These are phyloP conservation scores for Phalacrocorax aristotelis DNA, from an alignment of 2,113 vertebrate species.

Conservation along the genomic window DNA sequence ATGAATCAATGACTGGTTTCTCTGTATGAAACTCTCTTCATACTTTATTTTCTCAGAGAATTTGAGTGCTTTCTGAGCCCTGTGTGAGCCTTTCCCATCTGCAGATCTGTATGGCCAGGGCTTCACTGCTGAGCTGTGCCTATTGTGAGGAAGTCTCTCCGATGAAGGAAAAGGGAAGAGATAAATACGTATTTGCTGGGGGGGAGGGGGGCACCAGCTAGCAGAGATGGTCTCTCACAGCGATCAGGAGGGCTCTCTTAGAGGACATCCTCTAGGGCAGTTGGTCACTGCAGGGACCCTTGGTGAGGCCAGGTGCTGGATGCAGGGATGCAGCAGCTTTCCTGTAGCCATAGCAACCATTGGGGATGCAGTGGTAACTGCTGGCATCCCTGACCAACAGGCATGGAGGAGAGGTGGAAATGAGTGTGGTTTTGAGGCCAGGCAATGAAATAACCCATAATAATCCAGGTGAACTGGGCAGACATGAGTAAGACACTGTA, in stretches of 20 bases:
- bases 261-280: not conserved
- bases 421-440: not conserved
- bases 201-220: no score
- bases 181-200: not conserved
- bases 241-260: not conserved
- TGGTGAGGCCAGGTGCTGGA: accelerated
- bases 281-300: accelerated
- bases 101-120: not conserved
- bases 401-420: not conserved
- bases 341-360: not conserved
- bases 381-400: not conserved
- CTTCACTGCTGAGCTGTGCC: not conserved
- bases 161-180: not conserved
- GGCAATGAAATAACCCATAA: no score
- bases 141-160: accelerated
- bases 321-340: not conserved
- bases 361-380: not conserved
- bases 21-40: not conserved
- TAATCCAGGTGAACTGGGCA: not conserved
- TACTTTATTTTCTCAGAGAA: not conserved
- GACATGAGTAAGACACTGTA: accelerated
- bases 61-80: not conserved
- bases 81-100: not conserved
- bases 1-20: not conserved
- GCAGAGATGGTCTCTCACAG: not conserved